Base-by-base conservation (phyloP, 92 coral and sea anemone species). In the Zoanthus sociatus region DNA sequence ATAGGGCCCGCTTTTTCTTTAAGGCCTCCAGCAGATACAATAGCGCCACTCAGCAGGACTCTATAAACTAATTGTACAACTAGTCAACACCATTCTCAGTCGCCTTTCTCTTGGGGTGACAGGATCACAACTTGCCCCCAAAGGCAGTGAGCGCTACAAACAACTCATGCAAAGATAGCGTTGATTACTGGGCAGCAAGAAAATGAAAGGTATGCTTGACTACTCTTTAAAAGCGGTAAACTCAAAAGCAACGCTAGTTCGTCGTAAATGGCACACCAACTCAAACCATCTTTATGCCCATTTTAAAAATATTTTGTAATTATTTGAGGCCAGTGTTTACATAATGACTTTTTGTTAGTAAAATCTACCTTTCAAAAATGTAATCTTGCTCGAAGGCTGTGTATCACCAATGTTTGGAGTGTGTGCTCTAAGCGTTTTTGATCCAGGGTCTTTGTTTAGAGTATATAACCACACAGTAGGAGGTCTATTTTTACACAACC, bases 401-500 rank as follows among this genome's bases (percentile, higher is more conserved):
- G 85, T 81, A 71, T 30, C 76, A 44, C 75, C 45, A 20, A n/a
- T 30, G 44, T 63, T 79, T 63, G 60, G 6, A 45, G 73, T 18
- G 70, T 71, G 56, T 64, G 51, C 61, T 81, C 53, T 53, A 14
- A 81, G 14, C 76, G 45, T 81, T 81, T 67, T 66, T 81, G 58
- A 46, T 11, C 33, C 75, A 74, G 5, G 70, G 63, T 81, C 74
- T 81, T 66, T 81, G 85, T 81, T 69, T 56, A 78, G 70, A 78
- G 83, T 75, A 89, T 79, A 93, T 89, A 93, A 89, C 88, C 82
- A 47, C 98, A n/a, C 96, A 44, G 92, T 87, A 92, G 98, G 98
- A 92, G 98, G 98, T 93, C 98, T 92, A 87, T 93, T 89, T 95
- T 91, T 83, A 87, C 86, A 66, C 89, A 79, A 89, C 88, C 84